phyloP scores from a whole-genome alignment of 2,888 invertebrate species.

The Himalopsyche tibetana region DNA sequence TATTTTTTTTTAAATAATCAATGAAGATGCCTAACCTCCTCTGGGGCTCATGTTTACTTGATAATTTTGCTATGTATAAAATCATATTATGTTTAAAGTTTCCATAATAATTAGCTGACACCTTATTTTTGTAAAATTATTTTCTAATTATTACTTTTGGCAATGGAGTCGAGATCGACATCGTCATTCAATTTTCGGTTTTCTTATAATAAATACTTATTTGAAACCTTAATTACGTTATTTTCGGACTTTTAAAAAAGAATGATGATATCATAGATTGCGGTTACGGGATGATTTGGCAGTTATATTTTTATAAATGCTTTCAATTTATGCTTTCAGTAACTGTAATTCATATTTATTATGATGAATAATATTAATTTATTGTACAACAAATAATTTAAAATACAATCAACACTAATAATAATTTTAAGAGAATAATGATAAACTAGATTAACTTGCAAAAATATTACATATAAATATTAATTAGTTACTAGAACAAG shows the following conservation, averaged over 20 bases:
- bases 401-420: slow-evolving; percentile 8
- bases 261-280: background rate
- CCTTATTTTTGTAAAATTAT: slow-evolving; percentile 33
- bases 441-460: slow-evolving; percentile 8
- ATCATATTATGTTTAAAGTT: slow-evolving; percentile 29
- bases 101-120: slow-evolving; percentile 24
- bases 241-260: slow-evolving; percentile 1
- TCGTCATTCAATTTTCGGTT: slow-evolving; percentile 24
- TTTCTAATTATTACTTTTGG: slow-evolving; percentile 42
- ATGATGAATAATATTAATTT: too few species aligned
- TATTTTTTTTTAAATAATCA: background rate
- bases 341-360: too few species aligned
- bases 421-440: background rate
- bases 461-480: background rate
- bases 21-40: background rate
- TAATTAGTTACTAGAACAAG: slow-evolving; percentile 4
- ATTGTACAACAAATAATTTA: background rate
- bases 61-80: slow-evolving; percentile 39
- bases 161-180: slow-evolving; percentile 40
- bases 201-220: background rate
- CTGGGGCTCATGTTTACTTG: background rate
- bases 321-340: background rate
- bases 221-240: background rate
- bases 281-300: background rate
- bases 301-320: slow-evolving; percentile 15